A percentile compares a stretch with the other conserved stretches of the same genome.
These are phyloP conservation scores for Sminthopsis crassicaudata DNA, from an alignment of 2,113 vertebrate species.

Conservation along the genomic window DNA sequence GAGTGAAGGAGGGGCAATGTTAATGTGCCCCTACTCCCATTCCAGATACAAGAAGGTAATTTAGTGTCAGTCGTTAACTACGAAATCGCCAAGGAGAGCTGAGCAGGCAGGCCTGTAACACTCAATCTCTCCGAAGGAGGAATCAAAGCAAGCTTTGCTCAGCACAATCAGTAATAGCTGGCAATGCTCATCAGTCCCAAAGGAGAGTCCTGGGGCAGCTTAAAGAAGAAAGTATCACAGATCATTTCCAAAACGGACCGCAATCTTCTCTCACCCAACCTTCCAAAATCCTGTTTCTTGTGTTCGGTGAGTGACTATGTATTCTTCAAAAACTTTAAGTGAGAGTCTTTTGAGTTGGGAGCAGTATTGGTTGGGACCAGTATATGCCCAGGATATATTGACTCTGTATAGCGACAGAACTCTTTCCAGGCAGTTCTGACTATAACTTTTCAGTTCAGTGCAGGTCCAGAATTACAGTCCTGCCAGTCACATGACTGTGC, in stretches of 20 bases:
- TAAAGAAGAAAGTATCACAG: not conserved
- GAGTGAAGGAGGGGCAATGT: not conserved
- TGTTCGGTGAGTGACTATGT: not conserved
- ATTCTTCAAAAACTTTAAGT: not conserved
- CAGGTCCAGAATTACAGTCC: not conserved
- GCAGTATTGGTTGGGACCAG: not conserved
- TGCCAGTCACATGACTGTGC: not conserved
- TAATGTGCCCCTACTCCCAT: not conserved
- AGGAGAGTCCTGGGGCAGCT: not conserved
- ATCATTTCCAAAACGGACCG: not conserved
- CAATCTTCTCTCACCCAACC: not conserved
- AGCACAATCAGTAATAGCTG: slow-evolving; percentile 21
- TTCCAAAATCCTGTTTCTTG: not conserved
- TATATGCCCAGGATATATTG: not conserved
- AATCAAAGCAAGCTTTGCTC: slow-evolving; percentile 43
- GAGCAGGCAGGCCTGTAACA: not conserved
- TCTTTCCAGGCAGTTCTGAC: not conserved
- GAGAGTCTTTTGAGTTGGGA: not conserved
- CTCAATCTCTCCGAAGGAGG: slow-evolving; percentile 28
- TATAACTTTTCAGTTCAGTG: not conserved
- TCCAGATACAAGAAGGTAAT: not conserved
- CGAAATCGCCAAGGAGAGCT: not conserved
- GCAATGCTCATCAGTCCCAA: slow-evolving; percentile 31
- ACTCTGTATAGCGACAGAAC: not conserved
- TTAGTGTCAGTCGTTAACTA: not conserved